Base-by-base conservation (phyloP, 2,888 invertebrate species). In the Drosophila dives region DNA sequence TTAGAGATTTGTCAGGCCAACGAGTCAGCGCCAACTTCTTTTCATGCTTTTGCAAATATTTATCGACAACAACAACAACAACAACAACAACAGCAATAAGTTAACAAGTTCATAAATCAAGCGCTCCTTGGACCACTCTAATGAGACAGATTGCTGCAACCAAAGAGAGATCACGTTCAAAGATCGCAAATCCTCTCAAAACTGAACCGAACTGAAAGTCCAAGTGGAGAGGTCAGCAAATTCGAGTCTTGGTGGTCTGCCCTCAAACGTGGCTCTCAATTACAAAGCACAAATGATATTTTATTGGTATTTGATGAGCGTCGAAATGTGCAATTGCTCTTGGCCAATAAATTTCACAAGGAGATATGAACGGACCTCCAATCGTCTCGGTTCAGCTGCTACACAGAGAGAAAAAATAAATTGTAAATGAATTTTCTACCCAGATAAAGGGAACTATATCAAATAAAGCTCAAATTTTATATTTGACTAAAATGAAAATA, bases 261-360 rank as follows among this genome's bases (percentile, higher is more conserved):
- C 51, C 48, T 20, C 56, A 32, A 33, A 29, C 32, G 26, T 38
- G n/a, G 50, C 36, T 59, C 66, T 76, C 85, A 89, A 85, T 86
- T 86, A 85, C 87, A 81, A 60, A 80, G 77, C 81, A 84, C 82
- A 87, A 86, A 89, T 89, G 89, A 89, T 87, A 89, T 89, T 86
- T 86, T 86, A 86, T 86, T 81, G 89, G 65, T 81, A 87, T 89
- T 86, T 86, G 85, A 86, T 85, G 89, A 87, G 85, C 87, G 72
- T 80, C 75, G 82, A 84, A 67, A 61, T 81, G 85, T 79, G 87
- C 83, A 84, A 84, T 88, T 85, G 87, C 72, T 85, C 74, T 69
- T 72, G 69, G 67, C 67, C 85, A 75, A 86, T 89, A 86, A 86
- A 86, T 86, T 77, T 66, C 17, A 63, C 51, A 42, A 42, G 20